phyloP scores from a whole-genome alignment of 2,888 invertebrate species.

The Dugesia japonica region DNA sequence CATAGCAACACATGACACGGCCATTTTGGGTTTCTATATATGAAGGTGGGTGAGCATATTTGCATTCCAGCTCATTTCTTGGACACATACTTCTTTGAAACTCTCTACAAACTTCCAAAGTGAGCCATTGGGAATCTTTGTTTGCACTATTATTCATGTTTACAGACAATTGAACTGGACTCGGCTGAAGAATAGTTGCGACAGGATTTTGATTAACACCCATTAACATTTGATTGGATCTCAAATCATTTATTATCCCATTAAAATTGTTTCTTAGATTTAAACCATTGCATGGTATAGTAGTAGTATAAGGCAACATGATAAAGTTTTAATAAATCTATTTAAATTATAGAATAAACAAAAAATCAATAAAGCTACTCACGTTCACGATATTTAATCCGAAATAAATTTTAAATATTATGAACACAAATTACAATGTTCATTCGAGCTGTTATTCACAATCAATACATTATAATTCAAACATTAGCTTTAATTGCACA shows the following conservation, averaged over 20 bases:
- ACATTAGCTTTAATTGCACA: background rate
- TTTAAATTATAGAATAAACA: background rate
- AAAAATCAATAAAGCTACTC: background rate
- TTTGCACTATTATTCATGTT: background rate
- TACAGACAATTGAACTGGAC: background rate
- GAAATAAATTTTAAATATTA: background rate
- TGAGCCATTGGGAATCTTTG: slow-evolving; percentile 98
- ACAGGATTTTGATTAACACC: background rate
- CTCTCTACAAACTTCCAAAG: slow-evolving; percentile 87
- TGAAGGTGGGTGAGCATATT: slow-evolving; percentile 97
- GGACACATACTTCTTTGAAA: slow-evolving; percentile 99
- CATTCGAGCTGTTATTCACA: background rate
- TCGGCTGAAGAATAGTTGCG: background rate
- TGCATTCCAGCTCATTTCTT: slow-evolving; percentile 87
- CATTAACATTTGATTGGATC: background rate
- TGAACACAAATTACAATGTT: background rate
- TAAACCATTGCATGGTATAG: background rate
- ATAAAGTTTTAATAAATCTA: background rate
- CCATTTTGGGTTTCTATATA: slow-evolving; percentile 99
- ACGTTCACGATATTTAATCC: background rate
- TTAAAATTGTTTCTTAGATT: background rate
- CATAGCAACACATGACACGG: slow-evolving; percentile 98
- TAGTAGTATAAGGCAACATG: background rate
- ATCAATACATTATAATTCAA: background rate
- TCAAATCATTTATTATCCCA: slow-evolving; percentile 1